Conservation (phyloP, 2,113 vertebrate species). For the Alethe diademata region DNA sequence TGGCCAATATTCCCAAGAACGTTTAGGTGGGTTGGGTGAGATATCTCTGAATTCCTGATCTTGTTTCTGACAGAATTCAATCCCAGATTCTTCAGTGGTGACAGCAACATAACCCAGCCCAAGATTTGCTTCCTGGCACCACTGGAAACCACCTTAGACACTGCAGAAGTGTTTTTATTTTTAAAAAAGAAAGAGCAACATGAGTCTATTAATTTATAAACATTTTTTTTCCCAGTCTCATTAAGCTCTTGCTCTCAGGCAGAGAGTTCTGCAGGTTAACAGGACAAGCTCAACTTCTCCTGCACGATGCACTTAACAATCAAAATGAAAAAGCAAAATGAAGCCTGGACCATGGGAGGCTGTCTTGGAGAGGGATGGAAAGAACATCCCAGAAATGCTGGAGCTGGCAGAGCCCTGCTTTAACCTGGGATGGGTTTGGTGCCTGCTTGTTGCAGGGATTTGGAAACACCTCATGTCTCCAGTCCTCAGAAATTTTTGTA, state of each 20-base stretch:
- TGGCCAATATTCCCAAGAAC: background rate
- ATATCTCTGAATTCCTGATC: background rate
- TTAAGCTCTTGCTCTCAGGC: background rate
- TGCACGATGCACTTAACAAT: background rate
- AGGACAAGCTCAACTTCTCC: background rate
- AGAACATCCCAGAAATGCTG: background rate
- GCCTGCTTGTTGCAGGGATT: background rate
- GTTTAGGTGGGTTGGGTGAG: background rate
- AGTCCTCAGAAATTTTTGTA: background rate
- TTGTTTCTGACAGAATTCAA: background rate
- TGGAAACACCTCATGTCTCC: background rate
- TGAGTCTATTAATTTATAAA: fast-evolving
- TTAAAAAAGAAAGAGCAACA: background rate
- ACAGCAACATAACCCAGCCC: background rate
- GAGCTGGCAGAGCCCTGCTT: background rate
- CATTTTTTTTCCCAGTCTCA: background rate
- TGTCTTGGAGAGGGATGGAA: background rate
- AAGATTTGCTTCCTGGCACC: background rate
- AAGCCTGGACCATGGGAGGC: background rate
- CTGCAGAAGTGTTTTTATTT: background rate
- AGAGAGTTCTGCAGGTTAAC: background rate
- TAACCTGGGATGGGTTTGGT: background rate
- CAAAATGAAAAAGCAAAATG: background rate
- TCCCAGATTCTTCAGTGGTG: background rate
- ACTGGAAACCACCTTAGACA: background rate